Evolutionary conservation across 2,888 invertebrate species (phyloP).

Genomic region (Sicus ferrugineus): DNA sequence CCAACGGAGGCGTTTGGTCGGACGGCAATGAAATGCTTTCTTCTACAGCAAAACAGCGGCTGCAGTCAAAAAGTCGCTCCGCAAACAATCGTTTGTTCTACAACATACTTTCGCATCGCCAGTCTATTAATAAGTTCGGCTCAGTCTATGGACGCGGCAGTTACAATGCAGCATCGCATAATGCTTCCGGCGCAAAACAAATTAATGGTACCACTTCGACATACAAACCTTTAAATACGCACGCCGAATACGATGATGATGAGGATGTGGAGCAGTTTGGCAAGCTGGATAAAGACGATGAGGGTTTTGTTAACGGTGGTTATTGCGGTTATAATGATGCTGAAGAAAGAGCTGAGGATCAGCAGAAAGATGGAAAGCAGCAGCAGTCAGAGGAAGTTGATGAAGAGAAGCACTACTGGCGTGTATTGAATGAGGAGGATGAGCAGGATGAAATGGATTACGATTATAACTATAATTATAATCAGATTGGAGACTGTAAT

Average conservation of each 20-base stretch:
- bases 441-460: conserved; percentile 42
- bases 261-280: conserved; percentile 52
- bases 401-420: conserved; percentile 48
- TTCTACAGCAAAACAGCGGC: conserved; percentile 8
- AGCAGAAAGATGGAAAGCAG: conserved; percentile 20
- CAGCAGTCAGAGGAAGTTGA: too few relatives aligned
- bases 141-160: conserved; percentile 27
- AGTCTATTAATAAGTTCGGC: conserved; percentile 43
- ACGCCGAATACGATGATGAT: conserved; percentile 53
- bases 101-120: conserved; percentile 39
- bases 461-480: conserved; percentile 23
- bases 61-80: conserved; percentile 42
- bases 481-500: neutral
- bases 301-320: conserved; percentile 32
- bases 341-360: conserved; percentile 16
- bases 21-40: conserved; percentile 20
- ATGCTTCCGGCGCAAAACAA: too few relatives aligned
- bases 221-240: conserved; percentile 54
- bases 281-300: conserved; percentile 51
- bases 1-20: conserved; percentile 44
- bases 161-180: conserved; percentile 39
- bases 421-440: conserved; percentile 50
- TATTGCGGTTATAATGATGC: conserved; percentile 21
- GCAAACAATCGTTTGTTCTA: too few relatives aligned
- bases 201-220: conserved; percentile 45